Conservation (phyloP, 2,797 vertebrate genomes). For the Mallotus villosus region DNA sequence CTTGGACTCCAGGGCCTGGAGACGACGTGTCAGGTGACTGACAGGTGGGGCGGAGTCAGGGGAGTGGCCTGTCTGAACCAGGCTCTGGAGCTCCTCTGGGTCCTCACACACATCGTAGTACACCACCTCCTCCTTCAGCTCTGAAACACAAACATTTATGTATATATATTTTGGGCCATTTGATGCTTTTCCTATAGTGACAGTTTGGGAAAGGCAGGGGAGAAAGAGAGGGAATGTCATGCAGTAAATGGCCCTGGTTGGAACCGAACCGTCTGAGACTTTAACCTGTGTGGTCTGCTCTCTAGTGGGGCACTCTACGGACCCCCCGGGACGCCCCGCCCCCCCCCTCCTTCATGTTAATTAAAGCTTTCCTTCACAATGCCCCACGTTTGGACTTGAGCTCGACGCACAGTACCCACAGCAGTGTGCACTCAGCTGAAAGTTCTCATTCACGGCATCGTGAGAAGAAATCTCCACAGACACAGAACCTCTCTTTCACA, state of each 20-base stretch:
- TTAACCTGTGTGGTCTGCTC: too few relatives aligned
- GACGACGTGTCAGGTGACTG: slow-evolving; percentile 70
- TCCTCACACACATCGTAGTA: slow-evolving; percentile 93
- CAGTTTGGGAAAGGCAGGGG: too few relatives aligned
- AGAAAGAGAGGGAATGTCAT: too few relatives aligned
- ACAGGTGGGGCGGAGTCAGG: slow-evolving; percentile 52
- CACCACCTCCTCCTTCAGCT: slow-evolving; percentile 91
- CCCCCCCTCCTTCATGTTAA: too few relatives aligned
- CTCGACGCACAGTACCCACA: background rate
- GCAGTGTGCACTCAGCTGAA: background rate
- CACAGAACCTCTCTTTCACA: background rate
- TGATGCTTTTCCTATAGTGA: too few relatives aligned
- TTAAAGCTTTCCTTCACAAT: background rate
- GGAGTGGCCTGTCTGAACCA: slow-evolving; percentile 56
- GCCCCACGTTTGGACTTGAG: background rate
- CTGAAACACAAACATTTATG: slow-evolving; percentile 60
- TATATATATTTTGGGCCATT: background rate
- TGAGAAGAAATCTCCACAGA: background rate
- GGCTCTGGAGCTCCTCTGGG: slow-evolving; percentile 81
- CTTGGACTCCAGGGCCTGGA: slow-evolving; percentile 82
- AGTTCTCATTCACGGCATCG: background rate
- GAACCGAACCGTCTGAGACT: too few relatives aligned
- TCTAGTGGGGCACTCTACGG: too few relatives aligned
- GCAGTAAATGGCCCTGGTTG: too few relatives aligned
- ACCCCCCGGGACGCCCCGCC: too few relatives aligned